Evolutionary conservation across 2,888 invertebrate genomes (phyloP).

Genomic region (Drosophila incognita): DNA sequence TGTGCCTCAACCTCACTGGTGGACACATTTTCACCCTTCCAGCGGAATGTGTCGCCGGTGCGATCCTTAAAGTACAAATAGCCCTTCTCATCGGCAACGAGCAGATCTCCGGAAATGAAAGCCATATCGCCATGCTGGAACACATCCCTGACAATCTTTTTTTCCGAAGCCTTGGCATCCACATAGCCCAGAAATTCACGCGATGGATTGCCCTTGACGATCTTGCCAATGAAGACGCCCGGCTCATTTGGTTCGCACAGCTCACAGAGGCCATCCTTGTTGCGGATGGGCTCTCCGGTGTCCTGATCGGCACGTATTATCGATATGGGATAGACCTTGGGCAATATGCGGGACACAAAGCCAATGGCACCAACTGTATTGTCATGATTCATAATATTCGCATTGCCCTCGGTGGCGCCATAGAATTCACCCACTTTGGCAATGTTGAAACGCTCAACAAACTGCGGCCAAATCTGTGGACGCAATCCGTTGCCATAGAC

Average conservation of each 20-base stretch:
- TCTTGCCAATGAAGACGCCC: slow-evolving; percentile 98
- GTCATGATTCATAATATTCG: slow-evolving; percentile 97
- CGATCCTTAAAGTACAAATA: slow-evolving; percentile 98
- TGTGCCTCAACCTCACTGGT: slow-evolving; percentile 98
- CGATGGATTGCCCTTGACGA: slow-evolving; percentile 93
- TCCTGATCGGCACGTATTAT: slow-evolving; percentile 95
- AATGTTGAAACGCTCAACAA: slow-evolving; percentile 93
- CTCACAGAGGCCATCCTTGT: slow-evolving; percentile 93
- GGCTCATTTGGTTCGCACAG: slow-evolving; percentile 91
- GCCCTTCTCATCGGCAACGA: slow-evolving; percentile 95
- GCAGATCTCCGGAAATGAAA: slow-evolving; percentile 96
- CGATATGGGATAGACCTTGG: slow-evolving; percentile 95
- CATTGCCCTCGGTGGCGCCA: slow-evolving; percentile 98
- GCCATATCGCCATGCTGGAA: slow-evolving; percentile 95
- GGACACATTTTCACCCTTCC: slow-evolving; percentile 99
- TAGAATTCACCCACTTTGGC: slow-evolving; percentile 95
- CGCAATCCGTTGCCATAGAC: slow-evolving; percentile 97
- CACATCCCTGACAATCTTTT: slow-evolving; percentile 95
- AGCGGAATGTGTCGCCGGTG: slow-evolving; percentile 98
- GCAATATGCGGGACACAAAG: slow-evolving; percentile 95
- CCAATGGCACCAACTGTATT: slow-evolving; percentile 97
- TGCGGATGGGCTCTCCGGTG: slow-evolving; percentile 95
- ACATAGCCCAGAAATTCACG: slow-evolving; percentile 98
- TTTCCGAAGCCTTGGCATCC: slow-evolving; percentile 93
- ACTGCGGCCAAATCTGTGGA: slow-evolving; percentile 95